Evolutionary conservation across 2,888 invertebrate genomes (phyloP).

Genomic region (Aethes cnicana): DNA sequence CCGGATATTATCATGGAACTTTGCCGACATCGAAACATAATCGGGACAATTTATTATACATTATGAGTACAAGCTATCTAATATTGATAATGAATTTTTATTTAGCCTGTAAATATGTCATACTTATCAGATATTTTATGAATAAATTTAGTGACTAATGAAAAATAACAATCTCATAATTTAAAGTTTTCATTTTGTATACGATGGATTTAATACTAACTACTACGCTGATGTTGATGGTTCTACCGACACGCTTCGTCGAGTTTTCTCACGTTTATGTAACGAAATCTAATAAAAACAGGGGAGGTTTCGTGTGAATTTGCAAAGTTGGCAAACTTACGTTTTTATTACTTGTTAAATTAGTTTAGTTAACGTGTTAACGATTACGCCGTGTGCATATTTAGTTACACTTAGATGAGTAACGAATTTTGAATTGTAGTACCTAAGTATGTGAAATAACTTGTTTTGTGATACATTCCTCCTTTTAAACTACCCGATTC

Average conservation of each 20-base stretch:
- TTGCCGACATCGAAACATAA: constrained; percentile 9
- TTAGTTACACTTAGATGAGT: too few relatives aligned
- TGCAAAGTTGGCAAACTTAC: neutral
- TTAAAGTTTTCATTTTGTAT: too few relatives aligned
- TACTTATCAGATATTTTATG: constrained; percentile 3
- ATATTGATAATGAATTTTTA: neutral
- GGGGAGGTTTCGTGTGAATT: constrained; percentile 5
- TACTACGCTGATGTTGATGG: too few relatives aligned
- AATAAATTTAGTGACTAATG: neutral
- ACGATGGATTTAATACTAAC: too few relatives aligned
- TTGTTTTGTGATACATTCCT: neutral
- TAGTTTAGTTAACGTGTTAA: neutral
- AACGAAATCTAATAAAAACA: constrained; percentile 25
- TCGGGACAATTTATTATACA: neutral
- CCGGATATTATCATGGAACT: constrained; percentile 46
- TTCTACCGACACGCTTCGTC: constrained; percentile 25
- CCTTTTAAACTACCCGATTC: too few relatives aligned
- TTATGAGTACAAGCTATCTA: neutral
- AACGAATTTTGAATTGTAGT: too few relatives aligned
- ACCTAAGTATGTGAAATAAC: neutral
- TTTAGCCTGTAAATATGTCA: neutral
- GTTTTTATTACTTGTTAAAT: constrained; percentile 2
- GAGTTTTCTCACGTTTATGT: constrained; percentile 35
- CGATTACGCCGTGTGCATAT: too few relatives aligned
- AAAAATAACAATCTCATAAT: too few relatives aligned